Evolutionary conservation across 1,140 invertebrate species (phyloP), one percentile per base, ranked within the genome.

Genomic region (Drosophila lacertosa): DNA sequence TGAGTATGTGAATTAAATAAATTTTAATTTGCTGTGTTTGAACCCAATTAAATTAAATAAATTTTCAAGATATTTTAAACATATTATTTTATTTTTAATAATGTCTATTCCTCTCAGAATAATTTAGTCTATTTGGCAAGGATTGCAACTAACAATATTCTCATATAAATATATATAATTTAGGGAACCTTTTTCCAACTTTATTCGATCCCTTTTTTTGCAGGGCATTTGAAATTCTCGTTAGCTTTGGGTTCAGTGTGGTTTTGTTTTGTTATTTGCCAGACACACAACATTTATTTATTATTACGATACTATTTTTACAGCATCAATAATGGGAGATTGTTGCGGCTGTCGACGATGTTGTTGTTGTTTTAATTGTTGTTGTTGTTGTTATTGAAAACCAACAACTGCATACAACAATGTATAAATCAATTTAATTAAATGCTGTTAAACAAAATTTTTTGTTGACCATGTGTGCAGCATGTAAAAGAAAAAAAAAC

Each of bases 361-460:
- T 26, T 13, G 26, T 18, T 71, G 48, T 55, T 40, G 37, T 37
- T 51, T 53, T 29, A 39, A 53, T 47, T 42, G 20, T 26, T 13
- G 20, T 15, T 71, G 42, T 64, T 40, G 37, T 35, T 64, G 57
- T 33, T 44, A 58, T 62, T 68, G 42, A 39, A 16, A 26, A 48
- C 18, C 69, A 51, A 45, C 18, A 50, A 59, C 20, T 64, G 44
- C 54, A 69, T 53, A 57, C 5, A 39, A 39, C 53, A 48, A 59
- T 40, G 81, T 55, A 81, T 81, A 77, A 81, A 81, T 81, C 77
- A 81, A 81, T 81, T 70, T 81, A 81, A 81, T 81, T 81, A 81
- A 81, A 81, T 68, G 67, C 48, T 67, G 58, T 81, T 81, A 60
- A 74, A 51, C 32, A 45, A 42, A 57, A 18, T 59, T 35, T 62